Evolutionary conservation across 2,113 vertebrate species (phyloP), one percentile per base, ranked within the genome.

Genomic region (Sinocyclocheilus rhinocerous): DNA sequence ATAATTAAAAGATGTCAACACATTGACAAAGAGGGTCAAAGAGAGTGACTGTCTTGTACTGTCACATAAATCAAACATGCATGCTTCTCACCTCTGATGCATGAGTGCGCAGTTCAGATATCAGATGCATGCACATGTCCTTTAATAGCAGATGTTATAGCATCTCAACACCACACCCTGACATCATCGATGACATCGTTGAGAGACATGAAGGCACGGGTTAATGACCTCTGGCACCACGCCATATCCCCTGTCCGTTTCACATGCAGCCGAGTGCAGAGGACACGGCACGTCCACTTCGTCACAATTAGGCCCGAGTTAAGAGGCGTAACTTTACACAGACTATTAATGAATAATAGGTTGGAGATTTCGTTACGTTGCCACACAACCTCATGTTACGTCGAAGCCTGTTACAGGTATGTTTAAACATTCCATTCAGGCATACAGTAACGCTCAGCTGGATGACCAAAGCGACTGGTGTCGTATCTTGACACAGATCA

Each of bases 261-360:
- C 55, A 36, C 12, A 55, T 69, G 45, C 18, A 36, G 48, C 18
- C 8, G 15, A 36, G 9, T 83, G 16, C 24, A 84, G 76, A 76
- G 61, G 67, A 65, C 80, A 55, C 18, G 76, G 72, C 76, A 85
- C 45, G 65, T 81, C 82, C 86, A 69, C 86, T 87, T 89, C 80
- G 33, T 36, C 29, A 36, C 84, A 15, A 70, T 76, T 88, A 83
- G 81, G 78, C 84, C 72, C 48, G 52, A 86, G 85, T 86, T 86
- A 86, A 84, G 75, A 67, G 55, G 80, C 65, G 78, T 87, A 86
- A 88, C 78, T 52, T 83, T 87, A 90, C 88, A 90, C 81, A 83
- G 61, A 79, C 70, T 55, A 88, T 88, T 67, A 90, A 90, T 87
- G 65, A 86, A 79, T 89, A 87, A 90, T 85, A 24, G 67, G 73